phyloP scores from a whole-genome alignment of 1,140 invertebrate genomes.

The Lordiphosa collinella region DNA sequence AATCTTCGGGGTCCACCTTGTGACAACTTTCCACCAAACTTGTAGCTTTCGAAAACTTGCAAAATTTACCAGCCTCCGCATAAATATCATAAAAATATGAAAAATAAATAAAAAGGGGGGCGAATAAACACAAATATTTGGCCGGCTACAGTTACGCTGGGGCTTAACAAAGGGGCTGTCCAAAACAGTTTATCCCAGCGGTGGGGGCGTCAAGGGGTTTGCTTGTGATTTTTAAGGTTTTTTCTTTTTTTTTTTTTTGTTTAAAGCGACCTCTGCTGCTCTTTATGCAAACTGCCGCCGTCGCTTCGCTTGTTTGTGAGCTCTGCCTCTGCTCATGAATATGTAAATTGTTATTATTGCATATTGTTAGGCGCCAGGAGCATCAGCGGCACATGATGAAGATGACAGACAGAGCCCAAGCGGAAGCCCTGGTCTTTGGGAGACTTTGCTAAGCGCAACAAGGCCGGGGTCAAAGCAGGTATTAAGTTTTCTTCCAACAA shows the following conservation, averaged over 20 bases:
- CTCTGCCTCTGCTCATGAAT: slow-evolving; percentile 64
- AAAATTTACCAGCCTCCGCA: slow-evolving; percentile 44
- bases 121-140: slow-evolving; percentile 67
- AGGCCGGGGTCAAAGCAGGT: slow-evolving; percentile 11
- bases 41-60: slow-evolving; percentile 2
- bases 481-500: not conserved
- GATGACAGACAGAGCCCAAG: slow-evolving; percentile 20
- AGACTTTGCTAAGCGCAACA: slow-evolving; percentile 20
- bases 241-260: slow-evolving; percentile 43
- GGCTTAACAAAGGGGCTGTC: slow-evolving; percentile 59
- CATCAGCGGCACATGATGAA: slow-evolving; percentile 18
- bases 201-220: not conserved
- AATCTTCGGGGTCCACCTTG: no score
- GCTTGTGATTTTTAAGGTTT: slow-evolving; percentile 15
- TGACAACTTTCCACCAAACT: no score
- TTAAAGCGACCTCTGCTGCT: slow-evolving; percentile 54
- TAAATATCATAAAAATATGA: slow-evolving; percentile 71
- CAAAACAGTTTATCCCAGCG: slow-evolving; percentile 7
- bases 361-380: slow-evolving; percentile 67
- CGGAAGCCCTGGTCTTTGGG: slow-evolving; percentile 6
- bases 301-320: slow-evolving; percentile 46
- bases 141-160: slow-evolving; percentile 62
- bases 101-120: slow-evolving; percentile 58
- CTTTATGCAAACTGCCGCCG: slow-evolving; percentile 68
- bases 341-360: slow-evolving; percentile 77